Evolutionary conservation across 2,113 vertebrate species (phyloP).

Genomic region (Tor tambroides): DNA sequence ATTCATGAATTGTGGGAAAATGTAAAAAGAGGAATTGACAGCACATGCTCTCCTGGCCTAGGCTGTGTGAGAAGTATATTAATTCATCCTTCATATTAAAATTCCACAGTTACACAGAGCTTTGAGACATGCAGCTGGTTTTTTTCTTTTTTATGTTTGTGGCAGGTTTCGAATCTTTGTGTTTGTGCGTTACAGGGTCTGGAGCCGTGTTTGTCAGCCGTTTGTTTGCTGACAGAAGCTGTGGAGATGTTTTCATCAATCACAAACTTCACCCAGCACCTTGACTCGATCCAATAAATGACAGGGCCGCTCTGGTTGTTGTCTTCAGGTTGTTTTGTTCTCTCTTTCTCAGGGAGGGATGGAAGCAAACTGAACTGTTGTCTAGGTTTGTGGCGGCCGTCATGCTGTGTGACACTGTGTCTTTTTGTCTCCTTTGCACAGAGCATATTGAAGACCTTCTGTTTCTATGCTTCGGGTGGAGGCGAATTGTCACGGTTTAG

Average conservation of each 20-base stretch:
- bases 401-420: conserved; percentile 22
- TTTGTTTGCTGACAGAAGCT: background rate
- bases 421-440: background rate
- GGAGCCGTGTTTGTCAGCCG: background rate
- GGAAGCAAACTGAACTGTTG: conserved; percentile 28
- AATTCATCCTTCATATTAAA: conserved; percentile 31
- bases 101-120: background rate
- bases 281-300: conserved; percentile 36
- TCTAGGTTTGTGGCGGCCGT: conserved; percentile 12
- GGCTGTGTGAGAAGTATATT: conserved; percentile 27
- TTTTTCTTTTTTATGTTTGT: background rate
- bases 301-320: conserved; percentile 28
- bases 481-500: conserved; percentile 14
- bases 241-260: conserved; percentile 33
- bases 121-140: background rate
- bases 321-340: conserved; percentile 39
- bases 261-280: conserved; percentile 14
- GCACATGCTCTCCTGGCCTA: background rate
- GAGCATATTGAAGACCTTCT: conserved; percentile 1
- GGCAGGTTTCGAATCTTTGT: conserved; percentile 1
- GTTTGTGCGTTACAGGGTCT: conserved; percentile 8
- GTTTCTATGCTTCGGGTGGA: conserved; percentile 14
- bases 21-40: conserved; percentile 31
- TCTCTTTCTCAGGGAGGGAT: background rate
- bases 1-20: conserved; percentile 9